Evolutionary conservation across 2,113 vertebrate genomes (phyloP).

Genomic region (Coracopsis vasa): DNA sequence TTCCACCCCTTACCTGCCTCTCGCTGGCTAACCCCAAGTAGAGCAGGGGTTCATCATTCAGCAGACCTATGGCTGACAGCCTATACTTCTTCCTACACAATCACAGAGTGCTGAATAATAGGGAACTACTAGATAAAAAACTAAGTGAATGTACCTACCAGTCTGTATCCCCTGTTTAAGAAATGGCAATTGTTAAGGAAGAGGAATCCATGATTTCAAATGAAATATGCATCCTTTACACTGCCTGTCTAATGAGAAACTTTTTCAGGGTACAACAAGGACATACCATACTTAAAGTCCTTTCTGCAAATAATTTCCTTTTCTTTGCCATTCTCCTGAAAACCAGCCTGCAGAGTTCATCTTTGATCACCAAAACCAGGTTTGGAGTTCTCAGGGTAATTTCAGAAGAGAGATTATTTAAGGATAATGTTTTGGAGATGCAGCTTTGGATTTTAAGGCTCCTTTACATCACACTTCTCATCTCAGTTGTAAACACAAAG

Average conservation of each 20-base stretch:
- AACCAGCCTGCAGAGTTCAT: not conserved
- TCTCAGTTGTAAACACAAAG: not conserved
- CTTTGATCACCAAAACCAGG: not conserved
- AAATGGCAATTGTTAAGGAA: not conserved
- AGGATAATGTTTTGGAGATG: not conserved
- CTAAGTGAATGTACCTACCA: not conserved
- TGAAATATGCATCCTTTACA: not conserved
- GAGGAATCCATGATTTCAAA: not conserved
- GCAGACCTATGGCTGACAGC: not conserved
- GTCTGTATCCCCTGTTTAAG: not conserved
- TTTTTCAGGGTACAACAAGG: not conserved
- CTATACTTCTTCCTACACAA: not conserved
- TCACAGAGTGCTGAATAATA: not conserved
- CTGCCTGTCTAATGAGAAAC: not conserved
- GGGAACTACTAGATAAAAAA: not conserved
- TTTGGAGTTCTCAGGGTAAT: not conserved
- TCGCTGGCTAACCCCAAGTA: not conserved
- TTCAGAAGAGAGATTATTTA: not conserved
- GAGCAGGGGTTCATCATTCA: not conserved
- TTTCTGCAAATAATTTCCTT: not conserved
- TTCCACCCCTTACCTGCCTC: not conserved
- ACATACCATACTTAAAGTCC: fast-evolving
- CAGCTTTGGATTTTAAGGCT: not conserved
- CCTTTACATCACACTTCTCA: not conserved
- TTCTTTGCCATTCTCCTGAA: not conserved